Evolutionary conservation across 2,797 vertebrate species (phyloP).

Genomic region (Arctocebus calabarensis): DNA sequence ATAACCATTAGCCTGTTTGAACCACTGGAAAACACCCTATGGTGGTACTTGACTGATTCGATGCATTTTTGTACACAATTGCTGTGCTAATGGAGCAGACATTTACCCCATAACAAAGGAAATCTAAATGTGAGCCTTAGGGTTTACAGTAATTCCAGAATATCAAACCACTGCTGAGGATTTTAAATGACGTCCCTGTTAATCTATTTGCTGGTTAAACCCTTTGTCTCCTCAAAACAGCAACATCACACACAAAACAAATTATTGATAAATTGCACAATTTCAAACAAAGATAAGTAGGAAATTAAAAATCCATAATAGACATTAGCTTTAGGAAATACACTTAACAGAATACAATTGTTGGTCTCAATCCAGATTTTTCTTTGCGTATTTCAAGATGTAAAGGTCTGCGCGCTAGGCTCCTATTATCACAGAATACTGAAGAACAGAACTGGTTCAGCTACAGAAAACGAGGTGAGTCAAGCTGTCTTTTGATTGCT

Average conservation of each 20-base stretch:
- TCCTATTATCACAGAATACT: constrained; percentile 70
- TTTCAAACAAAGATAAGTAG: constrained; percentile 71
- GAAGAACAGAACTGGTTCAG: constrained; percentile 76
- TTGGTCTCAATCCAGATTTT: constrained; percentile 75
- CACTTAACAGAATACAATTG: constrained; percentile 63
- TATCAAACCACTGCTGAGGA: constrained; percentile 62
- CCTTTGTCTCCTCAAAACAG: constrained; percentile 75
- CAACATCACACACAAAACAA: constrained; percentile 72
- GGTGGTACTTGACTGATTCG: constrained; percentile 57
- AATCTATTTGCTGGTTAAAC: constrained; percentile 76
- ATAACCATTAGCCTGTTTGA: constrained; percentile 72
- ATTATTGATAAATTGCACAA: constrained; percentile 74
- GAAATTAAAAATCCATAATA: constrained; percentile 63
- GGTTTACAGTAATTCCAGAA: constrained; percentile 79
- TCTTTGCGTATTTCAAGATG: constrained; percentile 72
- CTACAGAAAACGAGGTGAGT: constrained; percentile 77
- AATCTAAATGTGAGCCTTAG: constrained; percentile 76
- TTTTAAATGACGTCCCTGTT: constrained; percentile 81
- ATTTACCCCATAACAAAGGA: constrained; percentile 79
- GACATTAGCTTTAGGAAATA: constrained; percentile 61
- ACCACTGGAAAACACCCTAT: constrained; percentile 65
- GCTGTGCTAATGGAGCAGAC: constrained; percentile 77
- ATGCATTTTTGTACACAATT: constrained; percentile 75
- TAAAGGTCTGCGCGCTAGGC: constrained; percentile 62
- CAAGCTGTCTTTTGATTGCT: constrained; percentile 82